Evolutionary conservation across 2,113 vertebrate species (phyloP), one percentile per base, ranked within the genome.

Genomic region (Sinocyclocheilus anophthalmus): DNA sequence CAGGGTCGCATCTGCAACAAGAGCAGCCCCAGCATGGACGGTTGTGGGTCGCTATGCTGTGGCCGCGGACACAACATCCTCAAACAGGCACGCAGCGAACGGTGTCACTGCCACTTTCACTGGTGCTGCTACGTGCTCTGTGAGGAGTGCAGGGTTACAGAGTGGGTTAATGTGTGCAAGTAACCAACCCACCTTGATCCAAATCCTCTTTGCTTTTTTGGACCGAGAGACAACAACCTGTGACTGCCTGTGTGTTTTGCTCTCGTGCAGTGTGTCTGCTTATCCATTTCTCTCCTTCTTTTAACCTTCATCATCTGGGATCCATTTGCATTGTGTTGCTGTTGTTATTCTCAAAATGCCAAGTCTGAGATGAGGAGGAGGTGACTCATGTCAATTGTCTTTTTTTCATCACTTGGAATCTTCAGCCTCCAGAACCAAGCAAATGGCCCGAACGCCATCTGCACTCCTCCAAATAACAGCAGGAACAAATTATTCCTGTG

Each of bases 71-170:
- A 97, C 93, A 97, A 97, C 72, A 94, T 97, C 84, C 94, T 97
- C 13, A 94, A 93, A 87, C 95, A 97, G 93, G 97, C 95, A 0
- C 95, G 95, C 55, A 95, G 95, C 1, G 95, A 97, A 57, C 95
- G 96, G 79, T 97, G 97, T 90, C 95, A 96, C 33, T 97, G 97
- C 81, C 93, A 95, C 48, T 97, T 97, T 91, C 97, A 97, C 92
- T 97, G 97, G 97, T 97, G 97, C 90, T 97, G 97, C 92, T 97
- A 97, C 0, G 97, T 97, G 91, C 92, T 97, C 73, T 97, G 97
- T 20, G 96, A 97, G 11, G 96, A 97, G 93, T 97, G 97, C 88
- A 95, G 94, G 2, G 94, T 96, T 89, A 96, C 96, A 0, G 95
- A 97, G 85, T 97, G 96, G 97, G 95, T 97, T 93, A 97, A 96